Base-by-base conservation (phyloP, 1,140 invertebrate genomes). In the Leucophenga varia region DNA sequence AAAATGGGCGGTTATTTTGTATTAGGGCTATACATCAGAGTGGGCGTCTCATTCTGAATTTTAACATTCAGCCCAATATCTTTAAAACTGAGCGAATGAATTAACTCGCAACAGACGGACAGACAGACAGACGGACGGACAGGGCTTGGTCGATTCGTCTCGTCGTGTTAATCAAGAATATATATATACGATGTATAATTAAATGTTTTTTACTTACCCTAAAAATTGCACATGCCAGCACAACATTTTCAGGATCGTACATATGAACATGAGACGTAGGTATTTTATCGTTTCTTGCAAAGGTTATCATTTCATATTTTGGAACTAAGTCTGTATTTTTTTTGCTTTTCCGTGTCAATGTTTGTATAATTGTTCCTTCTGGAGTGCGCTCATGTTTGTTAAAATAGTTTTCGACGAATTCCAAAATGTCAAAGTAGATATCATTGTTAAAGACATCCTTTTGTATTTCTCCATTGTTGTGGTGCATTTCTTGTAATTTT, bases 181-280 rank as follows among this genome's bases (percentile, higher is more conserved):
- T 4, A 30, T 30, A 30, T 8, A 30, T 8, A 3, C 14, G 13
- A 47, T 30, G 34, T 19, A 22, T 2, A 36, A 20, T 10, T 12
- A 37, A 43, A 16, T 8, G 7, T 1, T 39, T 19, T 20, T 13
- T 41, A 52, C 67, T 71, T 77, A 93, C 92, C 73, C 92, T 85
- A 68, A 97, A 97, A 49, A 95, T 88, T 49, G 85, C 86, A 64
- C 93, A 95, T 3, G 93, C 91, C 1, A 95, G 81, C 34, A 87
- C 87, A 13, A 95, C 85, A 71, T 96, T 96, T 61, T 97, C 93
- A 1, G 93, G 91, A 78, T 97, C 94, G 74, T 94, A 94, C 79
- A 98, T 85, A 61, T 95, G 91, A 64, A 96, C 89, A 76, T 97
- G 93, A 0, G 93, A 96, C 46, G 90, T 95, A 1, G 93, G 90